These are phyloP conservation scores for Carposina sasakii DNA, from an alignment of 1,140 invertebrate genomes.

Conservation along the genomic window DNA sequence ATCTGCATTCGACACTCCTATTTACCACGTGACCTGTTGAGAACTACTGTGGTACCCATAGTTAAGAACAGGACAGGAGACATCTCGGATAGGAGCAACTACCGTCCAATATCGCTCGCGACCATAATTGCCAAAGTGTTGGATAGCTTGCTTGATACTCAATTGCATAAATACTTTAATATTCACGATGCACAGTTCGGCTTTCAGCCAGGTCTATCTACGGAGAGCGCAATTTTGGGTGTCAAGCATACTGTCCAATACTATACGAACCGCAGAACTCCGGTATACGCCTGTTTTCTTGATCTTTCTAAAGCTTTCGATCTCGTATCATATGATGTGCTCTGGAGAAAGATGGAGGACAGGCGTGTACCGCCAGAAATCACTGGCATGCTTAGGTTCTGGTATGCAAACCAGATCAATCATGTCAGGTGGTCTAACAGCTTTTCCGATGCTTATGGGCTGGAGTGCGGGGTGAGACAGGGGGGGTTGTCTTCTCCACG, in stretches of 20 bases:
- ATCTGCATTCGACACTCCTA: neutral
- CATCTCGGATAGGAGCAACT: neutral
- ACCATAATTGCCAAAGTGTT: neutral
- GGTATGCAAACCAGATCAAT: neutral
- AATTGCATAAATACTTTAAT: neutral
- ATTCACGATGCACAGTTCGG: constrained; percentile 3
- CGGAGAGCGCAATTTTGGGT: neutral
- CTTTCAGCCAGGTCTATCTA: neutral
- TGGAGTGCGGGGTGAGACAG: too few species aligned
- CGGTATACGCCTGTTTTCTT: constrained; percentile 3
- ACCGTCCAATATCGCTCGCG: neutral
- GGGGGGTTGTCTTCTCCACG: too few species aligned
- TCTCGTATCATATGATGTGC: constrained; percentile 1
- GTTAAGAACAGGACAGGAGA: neutral
- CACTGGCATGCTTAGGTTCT: neutral
- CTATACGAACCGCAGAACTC: neutral
- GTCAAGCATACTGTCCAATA: constrained; percentile 4
- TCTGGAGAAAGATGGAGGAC: neutral
- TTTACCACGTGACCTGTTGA: neutral
- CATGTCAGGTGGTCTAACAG: neutral
- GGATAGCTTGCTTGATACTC: neutral
- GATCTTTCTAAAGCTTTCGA: constrained; percentile 4
- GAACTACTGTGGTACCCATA: too few species aligned
- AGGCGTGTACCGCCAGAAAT: neutral
- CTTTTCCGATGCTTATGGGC: too few species aligned